These are phyloP conservation scores for Pseudopleuronectes americanus DNA, from an alignment of 2,797 vertebrate genomes.

Conservation along the genomic window DNA sequence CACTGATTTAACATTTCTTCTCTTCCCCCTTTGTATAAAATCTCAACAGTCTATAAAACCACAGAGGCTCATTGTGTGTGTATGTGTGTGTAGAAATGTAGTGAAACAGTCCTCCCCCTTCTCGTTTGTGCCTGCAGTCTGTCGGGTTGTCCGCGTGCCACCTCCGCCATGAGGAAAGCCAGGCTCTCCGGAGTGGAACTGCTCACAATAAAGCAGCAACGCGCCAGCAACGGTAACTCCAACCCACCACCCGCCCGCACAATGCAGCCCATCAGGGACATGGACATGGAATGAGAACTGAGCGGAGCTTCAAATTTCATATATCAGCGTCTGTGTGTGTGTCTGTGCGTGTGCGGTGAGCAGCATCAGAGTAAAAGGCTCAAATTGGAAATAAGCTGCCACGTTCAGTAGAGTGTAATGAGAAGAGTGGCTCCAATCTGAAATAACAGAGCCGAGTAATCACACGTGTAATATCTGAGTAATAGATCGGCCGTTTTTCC, in stretches of 20 bases:
- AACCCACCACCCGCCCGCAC: constrained; percentile 49
- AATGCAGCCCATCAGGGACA: constrained; percentile 61
- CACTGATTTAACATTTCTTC: neutral
- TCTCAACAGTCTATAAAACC: neutral
- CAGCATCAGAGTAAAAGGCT: constrained; percentile 10
- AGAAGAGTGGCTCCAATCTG: constrained; percentile 39
- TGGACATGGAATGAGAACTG: constrained; percentile 40
- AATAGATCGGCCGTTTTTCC: constrained; percentile 27
- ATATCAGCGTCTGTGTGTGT: constrained; percentile 25
- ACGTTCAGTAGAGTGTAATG: constrained; percentile 48
- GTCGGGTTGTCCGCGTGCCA: constrained; percentile 97
- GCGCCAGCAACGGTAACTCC: constrained; percentile 91
- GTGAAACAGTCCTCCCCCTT: constrained; percentile 34
- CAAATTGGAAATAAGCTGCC: constrained; percentile 44
- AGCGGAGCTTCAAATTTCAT: constrained; percentile 46
- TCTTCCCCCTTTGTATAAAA: neutral
- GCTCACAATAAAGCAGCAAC: constrained; percentile 97
- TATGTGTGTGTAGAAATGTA: constrained; percentile 9
- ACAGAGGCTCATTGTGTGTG: constrained; percentile 2
- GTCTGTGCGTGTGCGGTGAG: neutral
- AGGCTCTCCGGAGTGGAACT: constrained; percentile 97
- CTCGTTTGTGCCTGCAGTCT: constrained; percentile 83
- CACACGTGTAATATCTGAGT: too few species aligned
- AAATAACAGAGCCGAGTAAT: constrained; percentile 33
- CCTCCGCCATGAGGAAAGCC: constrained; percentile 99